Evolutionary conservation across 2,888 invertebrate genomes (phyloP).

Genomic region (Acanthosepion pharaonis): DNA sequence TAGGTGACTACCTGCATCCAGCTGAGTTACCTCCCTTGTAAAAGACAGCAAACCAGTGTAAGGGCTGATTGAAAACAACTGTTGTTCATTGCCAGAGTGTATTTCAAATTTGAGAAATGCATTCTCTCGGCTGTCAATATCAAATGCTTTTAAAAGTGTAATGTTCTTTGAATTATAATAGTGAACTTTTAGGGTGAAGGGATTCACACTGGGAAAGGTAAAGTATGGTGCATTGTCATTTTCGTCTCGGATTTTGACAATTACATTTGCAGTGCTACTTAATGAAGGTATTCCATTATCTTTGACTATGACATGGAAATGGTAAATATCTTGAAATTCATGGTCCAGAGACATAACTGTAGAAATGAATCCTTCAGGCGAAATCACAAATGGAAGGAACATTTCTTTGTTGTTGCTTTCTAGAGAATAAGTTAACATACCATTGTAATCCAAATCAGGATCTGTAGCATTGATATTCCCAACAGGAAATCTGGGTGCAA

Average conservation of each 20-base stretch:
- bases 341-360: neutral
- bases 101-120: slow-evolving; percentile 15
- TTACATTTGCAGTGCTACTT: neutral
- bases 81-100: neutral
- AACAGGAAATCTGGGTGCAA: neutral
- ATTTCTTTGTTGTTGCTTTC: neutral
- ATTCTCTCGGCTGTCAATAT: neutral
- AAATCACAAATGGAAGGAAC: neutral
- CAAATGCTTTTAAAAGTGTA: neutral
- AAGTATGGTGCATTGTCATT: neutral
- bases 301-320: neutral
- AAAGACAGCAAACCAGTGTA: neutral
- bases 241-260: neutral
- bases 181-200: neutral
- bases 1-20: neutral
- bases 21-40: neutral
- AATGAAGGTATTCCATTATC: neutral
- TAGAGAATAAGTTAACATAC: neutral
- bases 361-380: neutral
- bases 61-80: neutral
- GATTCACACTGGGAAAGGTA: neutral
- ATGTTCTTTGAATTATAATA: neutral
- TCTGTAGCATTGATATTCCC: neutral
- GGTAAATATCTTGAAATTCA: neutral
- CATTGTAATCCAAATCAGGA: neutral